phyloP scores from a whole-genome alignment of 2,113 vertebrate species.

The Gallinago undulata region DNA sequence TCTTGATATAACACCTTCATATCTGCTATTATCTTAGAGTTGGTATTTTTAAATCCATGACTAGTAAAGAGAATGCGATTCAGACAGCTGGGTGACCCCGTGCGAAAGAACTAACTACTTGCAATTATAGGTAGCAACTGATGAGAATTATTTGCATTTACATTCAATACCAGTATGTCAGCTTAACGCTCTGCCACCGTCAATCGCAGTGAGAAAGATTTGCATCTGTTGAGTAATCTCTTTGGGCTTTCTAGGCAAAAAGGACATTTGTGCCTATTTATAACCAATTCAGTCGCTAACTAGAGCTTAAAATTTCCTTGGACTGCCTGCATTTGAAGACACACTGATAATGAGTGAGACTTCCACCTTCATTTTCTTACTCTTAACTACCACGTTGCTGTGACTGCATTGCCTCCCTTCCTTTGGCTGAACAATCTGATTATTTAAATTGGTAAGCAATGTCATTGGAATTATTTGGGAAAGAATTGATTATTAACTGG shows the following conservation, averaged over 20 bases:
- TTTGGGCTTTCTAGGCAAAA: conserved; percentile 1
- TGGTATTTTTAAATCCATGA: background rate
- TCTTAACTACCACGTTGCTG: background rate
- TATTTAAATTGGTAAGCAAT: conserved; percentile 27
- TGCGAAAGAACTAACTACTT: background rate
- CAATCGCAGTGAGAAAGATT: background rate
- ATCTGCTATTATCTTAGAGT: background rate
- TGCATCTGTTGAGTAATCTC: conserved; percentile 1
- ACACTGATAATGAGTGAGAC: background rate
- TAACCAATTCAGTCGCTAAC: conserved; percentile 30
- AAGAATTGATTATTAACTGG: background rate
- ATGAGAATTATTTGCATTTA: background rate
- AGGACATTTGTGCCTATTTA: conserved; percentile 23
- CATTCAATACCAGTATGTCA: background rate
- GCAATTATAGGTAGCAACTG: background rate
- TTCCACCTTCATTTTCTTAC: background rate
- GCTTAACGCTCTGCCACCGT: background rate
- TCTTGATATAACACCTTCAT: background rate
- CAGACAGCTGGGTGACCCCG: background rate
- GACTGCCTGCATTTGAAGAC: background rate
- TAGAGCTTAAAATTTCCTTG: conserved; percentile 19
- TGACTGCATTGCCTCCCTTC: background rate
- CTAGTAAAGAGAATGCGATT: conserved; percentile 13
- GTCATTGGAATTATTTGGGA: background rate
- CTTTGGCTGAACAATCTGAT: background rate